Conservation (phyloP, 2,797 vertebrate species). For the Oophaga sylvatica region DNA sequence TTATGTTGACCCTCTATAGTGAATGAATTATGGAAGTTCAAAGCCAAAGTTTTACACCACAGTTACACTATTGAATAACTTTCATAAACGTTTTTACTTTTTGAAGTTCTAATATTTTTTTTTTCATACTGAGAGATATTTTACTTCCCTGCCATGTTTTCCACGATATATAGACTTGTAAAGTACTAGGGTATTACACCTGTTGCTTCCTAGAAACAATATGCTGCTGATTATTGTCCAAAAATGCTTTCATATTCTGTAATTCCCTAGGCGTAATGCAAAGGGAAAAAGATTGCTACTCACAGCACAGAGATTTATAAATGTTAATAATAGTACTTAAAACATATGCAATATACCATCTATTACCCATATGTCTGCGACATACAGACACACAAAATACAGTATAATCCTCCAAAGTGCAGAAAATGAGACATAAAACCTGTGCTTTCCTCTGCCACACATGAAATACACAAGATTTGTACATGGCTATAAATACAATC, state of each 20-base stretch:
- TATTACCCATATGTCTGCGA: background rate
- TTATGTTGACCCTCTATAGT: background rate
- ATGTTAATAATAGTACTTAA: background rate
- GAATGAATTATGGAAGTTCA: background rate
- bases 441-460: background rate
- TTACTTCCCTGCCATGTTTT: background rate
- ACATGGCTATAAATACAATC: background rate
- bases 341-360: background rate
- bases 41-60: background rate
- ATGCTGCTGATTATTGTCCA: background rate
- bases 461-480: background rate
- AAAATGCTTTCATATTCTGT: background rate
- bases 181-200: background rate
- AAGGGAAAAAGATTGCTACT: background rate
- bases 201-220: background rate
- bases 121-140: background rate
- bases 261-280: background rate
- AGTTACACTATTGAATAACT: background rate
- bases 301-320: background rate
- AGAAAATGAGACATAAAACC: background rate
- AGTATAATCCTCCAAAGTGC: conserved; percentile 1
- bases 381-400: background rate
- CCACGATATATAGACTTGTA: background rate
- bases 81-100: background rate
- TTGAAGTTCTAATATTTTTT: too few species aligned